phyloP scores from a whole-genome alignment of 2,888 invertebrate species.

The Ichneumon xanthorius region DNA sequence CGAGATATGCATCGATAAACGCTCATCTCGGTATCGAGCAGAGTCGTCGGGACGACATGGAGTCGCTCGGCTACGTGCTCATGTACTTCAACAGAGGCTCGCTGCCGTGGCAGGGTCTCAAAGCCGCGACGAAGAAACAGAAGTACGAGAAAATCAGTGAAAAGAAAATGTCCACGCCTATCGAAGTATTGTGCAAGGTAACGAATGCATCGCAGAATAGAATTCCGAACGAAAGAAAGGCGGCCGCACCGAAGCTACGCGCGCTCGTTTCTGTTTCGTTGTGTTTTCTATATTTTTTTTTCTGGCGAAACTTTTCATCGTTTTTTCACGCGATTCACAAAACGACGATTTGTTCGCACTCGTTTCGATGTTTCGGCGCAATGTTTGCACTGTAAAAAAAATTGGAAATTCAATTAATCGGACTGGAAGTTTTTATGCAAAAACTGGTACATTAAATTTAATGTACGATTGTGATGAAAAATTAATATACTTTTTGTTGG shows the following conservation, averaged over 20 bases:
- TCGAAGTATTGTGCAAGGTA: constrained; percentile 98
- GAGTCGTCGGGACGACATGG: constrained; percentile 99
- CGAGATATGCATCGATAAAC: constrained; percentile 99
- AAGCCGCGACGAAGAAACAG: constrained; percentile 99
- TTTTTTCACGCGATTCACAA: not conserved
- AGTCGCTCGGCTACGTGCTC: constrained; percentile 99
- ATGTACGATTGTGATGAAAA: no score
- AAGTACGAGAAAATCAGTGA: constrained; percentile 99
- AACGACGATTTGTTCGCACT: not conserved
- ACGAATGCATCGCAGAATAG: constrained; percentile 70
- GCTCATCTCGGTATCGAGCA: constrained; percentile 99
- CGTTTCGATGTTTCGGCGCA: no score
- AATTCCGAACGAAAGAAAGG: not conserved
- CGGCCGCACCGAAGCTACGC: no score
- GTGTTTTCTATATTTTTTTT: no score
- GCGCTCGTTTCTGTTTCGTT: no score
- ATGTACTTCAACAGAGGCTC: constrained; percentile 99
- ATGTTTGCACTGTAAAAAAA: no score
- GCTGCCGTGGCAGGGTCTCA: constrained; percentile 98
- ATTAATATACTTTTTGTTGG: no score
- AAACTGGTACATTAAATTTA: no score
- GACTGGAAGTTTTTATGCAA: no score
- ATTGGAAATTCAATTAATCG: no score
- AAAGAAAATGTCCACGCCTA: constrained; percentile 99
- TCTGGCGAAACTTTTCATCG: constrained; percentile 3